Evolutionary conservation across 1,140 invertebrate species (phyloP).

Genomic region (Lepeophtheirus salmonis): DNA sequence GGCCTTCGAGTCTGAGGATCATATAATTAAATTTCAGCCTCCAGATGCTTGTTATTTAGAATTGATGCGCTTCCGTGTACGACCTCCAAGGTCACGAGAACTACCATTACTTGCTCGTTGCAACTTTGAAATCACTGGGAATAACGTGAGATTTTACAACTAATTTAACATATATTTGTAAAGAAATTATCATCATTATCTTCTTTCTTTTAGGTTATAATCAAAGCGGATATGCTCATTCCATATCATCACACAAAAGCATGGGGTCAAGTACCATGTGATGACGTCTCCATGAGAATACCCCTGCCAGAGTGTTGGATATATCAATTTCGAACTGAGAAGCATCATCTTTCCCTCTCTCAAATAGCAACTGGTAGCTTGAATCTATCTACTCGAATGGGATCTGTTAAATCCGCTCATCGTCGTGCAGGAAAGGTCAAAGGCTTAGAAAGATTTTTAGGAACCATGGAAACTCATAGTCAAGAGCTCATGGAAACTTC

Average conservation of each 20-base stretch:
- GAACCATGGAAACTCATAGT: slow-evolving; percentile 71
- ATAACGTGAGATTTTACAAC: slow-evolving; percentile 37
- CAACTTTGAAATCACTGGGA: slow-evolving; percentile 60
- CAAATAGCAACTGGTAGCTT: slow-evolving; percentile 14
- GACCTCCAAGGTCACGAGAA: slow-evolving; percentile 88
- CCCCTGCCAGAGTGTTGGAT: slow-evolving; percentile 98
- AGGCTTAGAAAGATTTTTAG: slow-evolving; percentile 79
- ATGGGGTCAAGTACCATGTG: slow-evolving; percentile 53
- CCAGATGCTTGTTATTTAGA: slow-evolving; percentile 97
- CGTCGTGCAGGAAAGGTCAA: slow-evolving; percentile 48
- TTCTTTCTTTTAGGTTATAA: slow-evolving; percentile 78
- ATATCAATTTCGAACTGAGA: slow-evolving; percentile 93
- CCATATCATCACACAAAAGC: slow-evolving; percentile 36
- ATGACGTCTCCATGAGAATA: slow-evolving; percentile 89
- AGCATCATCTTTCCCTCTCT: slow-evolving; percentile 68
- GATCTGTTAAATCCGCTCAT: slow-evolving; percentile 92
- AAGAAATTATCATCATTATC: no score
- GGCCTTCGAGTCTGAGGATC: slow-evolving; percentile 57
- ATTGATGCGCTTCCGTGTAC: slow-evolving; percentile 82
- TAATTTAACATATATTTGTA: not conserved
- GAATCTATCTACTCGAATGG: slow-evolving; percentile 27
- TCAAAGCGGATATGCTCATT: slow-evolving; percentile 79
- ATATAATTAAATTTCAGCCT: slow-evolving; percentile 52
- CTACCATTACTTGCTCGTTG: slow-evolving; percentile 84
- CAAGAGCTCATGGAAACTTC: slow-evolving; percentile 90